A percentile compares a stretch with the other conserved stretches of the same genome.
These are phyloP conservation scores for Nymphalis urticae DNA, from an alignment of 2,888 invertebrate genomes.

Conservation along the genomic window DNA sequence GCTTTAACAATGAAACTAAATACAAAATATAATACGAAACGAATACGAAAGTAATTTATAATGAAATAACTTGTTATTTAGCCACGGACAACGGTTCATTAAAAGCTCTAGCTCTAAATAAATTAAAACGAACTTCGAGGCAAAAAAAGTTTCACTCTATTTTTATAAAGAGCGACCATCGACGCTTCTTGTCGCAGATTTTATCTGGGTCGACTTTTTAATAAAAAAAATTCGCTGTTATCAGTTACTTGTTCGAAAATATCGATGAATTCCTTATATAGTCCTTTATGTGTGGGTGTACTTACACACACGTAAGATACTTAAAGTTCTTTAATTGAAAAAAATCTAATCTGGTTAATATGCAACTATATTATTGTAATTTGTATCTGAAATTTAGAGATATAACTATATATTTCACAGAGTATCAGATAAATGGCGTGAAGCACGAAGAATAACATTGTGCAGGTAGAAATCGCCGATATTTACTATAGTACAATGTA, in stretches of 20 bases:
- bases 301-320: too few species aligned
- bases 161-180: slow-evolving; percentile 5
- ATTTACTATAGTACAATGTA: too few species aligned
- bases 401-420: too few species aligned
- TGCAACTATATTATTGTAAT: too few species aligned
- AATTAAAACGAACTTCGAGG: slow-evolving; percentile 12
- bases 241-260: slow-evolving; percentile 4
- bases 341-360: too few species aligned
- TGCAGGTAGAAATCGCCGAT: too few species aligned
- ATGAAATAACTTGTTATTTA: slow-evolving; percentile 13
- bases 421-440: too few species aligned
- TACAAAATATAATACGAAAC: neutral
- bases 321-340: too few species aligned
- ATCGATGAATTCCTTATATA: neutral
- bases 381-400: too few species aligned
- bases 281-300: neutral
- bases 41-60: neutral
- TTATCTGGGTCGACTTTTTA: slow-evolving; percentile 12
- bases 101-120: slow-evolving; percentile 20
- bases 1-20: too few species aligned
- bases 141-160: slow-evolving; percentile 2
- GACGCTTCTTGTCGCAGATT: slow-evolving; percentile 9
- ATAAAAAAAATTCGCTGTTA: slow-evolving; percentile 6
- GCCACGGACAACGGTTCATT: slow-evolving; percentile 13
- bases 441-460: too few species aligned